Evolutionary conservation across 2,113 vertebrate genomes (phyloP).

Genomic region (Lota lota): DNA sequence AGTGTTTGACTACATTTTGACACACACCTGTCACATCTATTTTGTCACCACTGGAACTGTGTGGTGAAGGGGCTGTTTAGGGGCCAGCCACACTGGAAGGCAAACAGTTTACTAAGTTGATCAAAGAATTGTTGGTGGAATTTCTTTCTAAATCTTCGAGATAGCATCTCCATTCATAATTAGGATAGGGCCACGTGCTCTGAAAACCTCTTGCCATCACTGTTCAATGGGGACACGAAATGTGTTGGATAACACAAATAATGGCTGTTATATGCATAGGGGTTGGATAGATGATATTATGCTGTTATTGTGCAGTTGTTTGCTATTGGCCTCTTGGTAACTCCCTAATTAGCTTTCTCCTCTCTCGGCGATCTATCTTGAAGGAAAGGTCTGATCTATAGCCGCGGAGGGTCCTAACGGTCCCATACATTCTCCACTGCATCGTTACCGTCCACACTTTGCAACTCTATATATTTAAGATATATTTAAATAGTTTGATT

Average conservation of each 20-base stretch:
- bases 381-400: not conserved
- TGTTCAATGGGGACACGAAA: not conserved
- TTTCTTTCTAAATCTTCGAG: not conserved
- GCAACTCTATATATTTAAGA: not conserved
- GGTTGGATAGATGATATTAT: not conserved
- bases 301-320: not conserved
- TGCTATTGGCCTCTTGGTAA: not conserved
- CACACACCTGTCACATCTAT: no score
- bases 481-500: constrained; percentile 1
- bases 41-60: no score
- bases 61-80: no score
- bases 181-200: not conserved
- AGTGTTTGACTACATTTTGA: no score
- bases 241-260: not conserved
- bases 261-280: not conserved
- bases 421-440: not conserved
- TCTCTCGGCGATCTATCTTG: not conserved
- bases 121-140: no score
- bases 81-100: no score
- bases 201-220: not conserved
- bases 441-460: not conserved
- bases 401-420: not conserved
- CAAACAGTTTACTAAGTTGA: no score
- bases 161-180: not conserved
- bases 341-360: constrained; percentile 1